Conservation (phyloP, 2,888 invertebrate genomes). For the Nemurella pictetii region DNA sequence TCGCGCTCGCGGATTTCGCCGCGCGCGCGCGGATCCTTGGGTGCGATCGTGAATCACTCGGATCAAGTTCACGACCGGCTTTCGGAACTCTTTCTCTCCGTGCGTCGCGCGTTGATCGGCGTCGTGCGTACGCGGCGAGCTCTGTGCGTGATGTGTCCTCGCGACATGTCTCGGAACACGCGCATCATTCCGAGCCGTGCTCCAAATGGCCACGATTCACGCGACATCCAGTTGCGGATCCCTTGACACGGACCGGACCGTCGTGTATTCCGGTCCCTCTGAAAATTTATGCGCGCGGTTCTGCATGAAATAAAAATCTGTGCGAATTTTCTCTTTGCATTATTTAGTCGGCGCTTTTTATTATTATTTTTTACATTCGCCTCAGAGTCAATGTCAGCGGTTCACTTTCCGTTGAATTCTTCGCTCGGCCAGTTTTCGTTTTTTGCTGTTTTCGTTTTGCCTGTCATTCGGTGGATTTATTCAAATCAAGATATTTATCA, state of each 20-base stretch:
- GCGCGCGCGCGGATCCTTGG: neutral
- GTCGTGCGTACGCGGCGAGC: too few species aligned
- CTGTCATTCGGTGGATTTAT: neutral
- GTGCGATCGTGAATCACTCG: neutral
- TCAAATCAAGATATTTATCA: neutral
- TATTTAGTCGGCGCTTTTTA: neutral
- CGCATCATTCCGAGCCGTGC: too few species aligned
- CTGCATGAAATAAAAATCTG: neutral
- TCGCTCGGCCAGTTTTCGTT: neutral
- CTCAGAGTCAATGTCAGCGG: neutral
- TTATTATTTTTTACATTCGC: too few species aligned
- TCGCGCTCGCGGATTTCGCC: neutral
- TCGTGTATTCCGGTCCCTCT: too few species aligned
- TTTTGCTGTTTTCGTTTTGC: neutral
- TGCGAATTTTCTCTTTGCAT: neutral
- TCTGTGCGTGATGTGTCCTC: neutral
- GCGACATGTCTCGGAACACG: neutral
- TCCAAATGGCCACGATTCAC: too few species aligned
- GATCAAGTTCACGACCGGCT: neutral
- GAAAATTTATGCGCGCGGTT: neutral
- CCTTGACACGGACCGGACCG: too few species aligned
- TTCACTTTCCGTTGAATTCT: neutral
- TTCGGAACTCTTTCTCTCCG: neutral
- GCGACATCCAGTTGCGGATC: too few species aligned
- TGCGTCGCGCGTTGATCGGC: neutral